phyloP scores from a whole-genome alignment of 2,113 vertebrate species.

The Corydoras maculifer region DNA sequence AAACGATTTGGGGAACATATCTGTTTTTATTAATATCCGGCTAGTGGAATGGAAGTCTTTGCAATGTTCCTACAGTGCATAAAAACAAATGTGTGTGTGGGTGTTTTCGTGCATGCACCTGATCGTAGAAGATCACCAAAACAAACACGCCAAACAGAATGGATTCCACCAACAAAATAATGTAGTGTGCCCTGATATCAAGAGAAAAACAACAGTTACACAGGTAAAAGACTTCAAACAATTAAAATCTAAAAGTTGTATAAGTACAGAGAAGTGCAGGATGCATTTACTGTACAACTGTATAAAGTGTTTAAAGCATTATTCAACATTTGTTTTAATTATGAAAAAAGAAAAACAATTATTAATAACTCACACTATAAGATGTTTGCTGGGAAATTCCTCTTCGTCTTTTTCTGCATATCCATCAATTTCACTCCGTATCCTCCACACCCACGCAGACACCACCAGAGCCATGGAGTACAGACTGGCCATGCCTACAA shows the following conservation, averaged over 20 bases:
- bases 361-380: slow-evolving; percentile 61
- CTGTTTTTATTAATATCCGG: too few species aligned
- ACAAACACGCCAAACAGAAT: slow-evolving; percentile 74
- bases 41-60: too few species aligned
- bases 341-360: too few species aligned
- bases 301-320: too few species aligned
- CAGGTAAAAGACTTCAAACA: too few species aligned
- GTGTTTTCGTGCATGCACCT: slow-evolving; percentile 53
- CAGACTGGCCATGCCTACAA: slow-evolving; percentile 68
- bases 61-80: too few species aligned
- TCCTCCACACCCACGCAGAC: slow-evolving; percentile 67
- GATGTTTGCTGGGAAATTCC: slow-evolving; percentile 56
- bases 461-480: slow-evolving; percentile 72
- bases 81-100: background rate
- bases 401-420: slow-evolving; percentile 53
- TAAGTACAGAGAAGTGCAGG: too few species aligned
- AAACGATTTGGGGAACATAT: too few species aligned
- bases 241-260: too few species aligned
- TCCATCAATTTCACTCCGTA: slow-evolving; percentile 51
- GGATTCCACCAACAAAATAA: slow-evolving; percentile 74
- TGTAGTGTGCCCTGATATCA: slow-evolving; percentile 67
- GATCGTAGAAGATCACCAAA: slow-evolving; percentile 75
- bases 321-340: too few species aligned
- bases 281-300: too few species aligned
- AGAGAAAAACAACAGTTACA: background rate